Evolutionary conservation across 2,113 vertebrate genomes (phyloP).

Genomic region (Triplophysa tibetana): DNA sequence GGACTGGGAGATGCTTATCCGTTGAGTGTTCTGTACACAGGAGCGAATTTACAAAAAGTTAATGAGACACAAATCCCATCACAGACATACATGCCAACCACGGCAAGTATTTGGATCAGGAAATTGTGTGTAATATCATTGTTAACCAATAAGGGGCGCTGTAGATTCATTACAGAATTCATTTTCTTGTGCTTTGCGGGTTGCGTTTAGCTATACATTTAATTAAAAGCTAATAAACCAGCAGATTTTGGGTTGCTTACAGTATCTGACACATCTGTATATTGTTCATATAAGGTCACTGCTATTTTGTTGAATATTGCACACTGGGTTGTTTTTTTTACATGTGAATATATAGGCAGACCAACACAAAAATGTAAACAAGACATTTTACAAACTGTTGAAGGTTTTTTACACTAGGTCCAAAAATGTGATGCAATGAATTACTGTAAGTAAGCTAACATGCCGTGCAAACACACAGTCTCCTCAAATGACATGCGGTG

Average conservation of each 20-base stretch:
- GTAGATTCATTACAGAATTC: conserved; percentile 15
- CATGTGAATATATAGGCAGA: background rate
- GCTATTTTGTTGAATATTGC: background rate
- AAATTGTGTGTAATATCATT: conserved; percentile 43
- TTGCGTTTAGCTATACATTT: background rate
- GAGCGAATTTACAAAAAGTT: conserved; percentile 29
- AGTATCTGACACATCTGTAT: background rate
- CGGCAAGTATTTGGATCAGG: conserved; percentile 42
- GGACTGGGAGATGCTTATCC: conserved; percentile 91
- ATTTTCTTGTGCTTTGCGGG: background rate
- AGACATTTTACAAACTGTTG: too few species aligned
- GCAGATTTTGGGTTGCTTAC: background rate
- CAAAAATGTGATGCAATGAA: conserved; percentile 34
- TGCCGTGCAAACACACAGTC: conserved; percentile 35
- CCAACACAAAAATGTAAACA: conserved; percentile 28
- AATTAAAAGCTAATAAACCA: background rate
- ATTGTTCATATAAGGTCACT: background rate
- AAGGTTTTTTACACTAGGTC: background rate
- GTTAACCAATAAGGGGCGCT: conserved; percentile 43
- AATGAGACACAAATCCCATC: conserved; percentile 9
- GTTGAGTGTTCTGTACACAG: conserved; percentile 85
- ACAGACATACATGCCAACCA: background rate
- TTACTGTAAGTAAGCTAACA: conserved; percentile 41
- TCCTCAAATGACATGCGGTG: conserved; percentile 28
- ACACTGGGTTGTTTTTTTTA: background rate